These are phyloP conservation scores for Meloe dianella DNA, from an alignment of 2,888 invertebrate species.

Conservation along the genomic window DNA sequence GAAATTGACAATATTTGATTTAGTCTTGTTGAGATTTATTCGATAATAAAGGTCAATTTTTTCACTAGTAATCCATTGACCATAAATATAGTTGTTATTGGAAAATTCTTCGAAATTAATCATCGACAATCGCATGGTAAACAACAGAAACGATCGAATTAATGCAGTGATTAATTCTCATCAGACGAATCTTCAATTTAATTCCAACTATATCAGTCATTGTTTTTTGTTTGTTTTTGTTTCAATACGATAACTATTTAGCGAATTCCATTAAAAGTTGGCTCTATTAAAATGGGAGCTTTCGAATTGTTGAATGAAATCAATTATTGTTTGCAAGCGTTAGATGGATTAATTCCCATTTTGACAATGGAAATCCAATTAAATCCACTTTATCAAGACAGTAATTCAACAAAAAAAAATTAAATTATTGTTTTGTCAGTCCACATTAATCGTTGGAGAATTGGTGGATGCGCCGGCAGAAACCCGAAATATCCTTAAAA, in stretches of 20 bases:
- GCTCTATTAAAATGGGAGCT: background rate
- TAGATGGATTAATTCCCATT: background rate
- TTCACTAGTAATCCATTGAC: too few relatives aligned
- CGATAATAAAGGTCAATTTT: too few relatives aligned
- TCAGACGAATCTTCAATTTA: background rate
- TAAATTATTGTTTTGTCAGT: too few relatives aligned
- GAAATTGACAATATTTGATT: background rate
- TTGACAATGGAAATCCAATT: background rate
- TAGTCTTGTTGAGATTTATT: too few relatives aligned
- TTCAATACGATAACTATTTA: background rate
- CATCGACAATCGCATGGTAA: background rate
- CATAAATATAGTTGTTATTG: too few relatives aligned
- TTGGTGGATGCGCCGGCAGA: constrained; percentile 4
- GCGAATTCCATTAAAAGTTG: constrained; percentile 7
- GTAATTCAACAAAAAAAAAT: background rate
- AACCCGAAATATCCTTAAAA: background rate
- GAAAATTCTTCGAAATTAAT: too few relatives aligned
- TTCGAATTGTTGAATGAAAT: background rate
- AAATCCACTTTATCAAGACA: background rate
- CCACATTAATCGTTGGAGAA: background rate
- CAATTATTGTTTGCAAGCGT: background rate
- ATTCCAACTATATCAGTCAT: background rate
- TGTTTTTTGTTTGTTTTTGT: background rate
- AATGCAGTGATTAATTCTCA: background rate
- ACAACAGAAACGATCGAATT: too few relatives aligned